Evolutionary conservation across 2,113 vertebrate genomes (phyloP).

Genomic region (Apteryx mantelli): DNA sequence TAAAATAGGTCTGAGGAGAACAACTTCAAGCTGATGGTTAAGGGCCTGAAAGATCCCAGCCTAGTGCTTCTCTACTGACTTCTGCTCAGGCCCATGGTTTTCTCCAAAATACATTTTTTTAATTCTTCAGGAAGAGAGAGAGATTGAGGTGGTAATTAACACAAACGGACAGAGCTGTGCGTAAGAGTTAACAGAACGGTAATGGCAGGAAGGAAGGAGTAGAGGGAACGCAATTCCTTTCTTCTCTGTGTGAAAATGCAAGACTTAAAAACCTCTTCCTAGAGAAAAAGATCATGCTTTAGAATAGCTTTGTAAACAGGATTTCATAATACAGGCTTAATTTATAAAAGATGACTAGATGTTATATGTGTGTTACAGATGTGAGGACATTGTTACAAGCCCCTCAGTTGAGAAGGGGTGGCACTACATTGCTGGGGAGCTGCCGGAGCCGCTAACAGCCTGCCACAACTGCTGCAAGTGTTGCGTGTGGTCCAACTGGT

Average conservation of each 20-base stretch:
- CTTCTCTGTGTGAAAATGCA: background rate
- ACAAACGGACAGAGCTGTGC: background rate
- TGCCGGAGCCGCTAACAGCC: background rate
- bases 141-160: background rate
- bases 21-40: background rate
- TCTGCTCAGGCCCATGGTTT: background rate
- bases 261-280: background rate
- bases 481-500: rapidly evolving
- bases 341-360: background rate
- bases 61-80: background rate
- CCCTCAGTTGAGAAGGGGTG: rapidly evolving
- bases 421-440: background rate
- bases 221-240: background rate
- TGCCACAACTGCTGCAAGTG: background rate
- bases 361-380: background rate
- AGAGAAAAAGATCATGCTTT: background rate
- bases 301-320: background rate
- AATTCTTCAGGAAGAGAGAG: background rate
- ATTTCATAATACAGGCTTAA: background rate
- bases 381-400: background rate
- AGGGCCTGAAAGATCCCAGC: background rate
- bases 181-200: background rate
- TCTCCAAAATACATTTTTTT: background rate
- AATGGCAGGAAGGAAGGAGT: background rate
- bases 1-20: background rate